A percentile compares a stretch with the other conserved stretches of the same genome.
Conservation (phyloP, 2,888 invertebrate species). For the Epinotia nisella region DNA sequence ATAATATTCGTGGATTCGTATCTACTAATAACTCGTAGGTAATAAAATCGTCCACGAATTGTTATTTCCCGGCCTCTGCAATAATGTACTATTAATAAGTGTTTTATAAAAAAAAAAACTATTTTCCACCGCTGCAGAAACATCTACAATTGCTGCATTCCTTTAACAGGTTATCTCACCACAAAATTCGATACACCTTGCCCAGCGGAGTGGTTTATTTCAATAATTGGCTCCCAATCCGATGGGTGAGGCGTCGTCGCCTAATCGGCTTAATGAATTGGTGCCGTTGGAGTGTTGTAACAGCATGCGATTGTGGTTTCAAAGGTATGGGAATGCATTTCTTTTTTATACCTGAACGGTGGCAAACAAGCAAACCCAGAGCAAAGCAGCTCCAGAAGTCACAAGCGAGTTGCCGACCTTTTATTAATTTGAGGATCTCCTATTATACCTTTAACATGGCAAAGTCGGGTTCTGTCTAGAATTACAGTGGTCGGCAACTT, state of each 20-base stretch:
- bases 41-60: too few species aligned
- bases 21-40: too few species aligned
- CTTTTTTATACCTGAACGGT: neutral
- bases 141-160: neutral
- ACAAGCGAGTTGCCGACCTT: too few species aligned
- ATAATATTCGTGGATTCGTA: too few species aligned
- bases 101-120: neutral
- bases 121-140: neutral
- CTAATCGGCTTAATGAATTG: slow-evolving; percentile 31
- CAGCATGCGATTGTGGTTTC: slow-evolving; percentile 7
- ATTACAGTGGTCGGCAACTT: too few species aligned
- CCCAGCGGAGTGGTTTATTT: slow-evolving; percentile 1
- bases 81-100: too few species aligned
- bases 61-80: too few species aligned
- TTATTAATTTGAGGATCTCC: too few species aligned
- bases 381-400: too few species aligned
- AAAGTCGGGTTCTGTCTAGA: neutral
- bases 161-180: slow-evolving; percentile 17
- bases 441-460: neutral
- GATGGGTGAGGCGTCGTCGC: slow-evolving; percentile 7
- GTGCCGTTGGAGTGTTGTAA: slow-evolving; percentile 21
- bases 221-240: slow-evolving; percentile 14
- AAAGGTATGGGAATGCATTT: neutral
- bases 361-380: neutral
- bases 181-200: slow-evolving; percentile 25